phyloP scores from a whole-genome alignment of 2,888 invertebrate species.

The Dryocosmus kuriphilus region DNA sequence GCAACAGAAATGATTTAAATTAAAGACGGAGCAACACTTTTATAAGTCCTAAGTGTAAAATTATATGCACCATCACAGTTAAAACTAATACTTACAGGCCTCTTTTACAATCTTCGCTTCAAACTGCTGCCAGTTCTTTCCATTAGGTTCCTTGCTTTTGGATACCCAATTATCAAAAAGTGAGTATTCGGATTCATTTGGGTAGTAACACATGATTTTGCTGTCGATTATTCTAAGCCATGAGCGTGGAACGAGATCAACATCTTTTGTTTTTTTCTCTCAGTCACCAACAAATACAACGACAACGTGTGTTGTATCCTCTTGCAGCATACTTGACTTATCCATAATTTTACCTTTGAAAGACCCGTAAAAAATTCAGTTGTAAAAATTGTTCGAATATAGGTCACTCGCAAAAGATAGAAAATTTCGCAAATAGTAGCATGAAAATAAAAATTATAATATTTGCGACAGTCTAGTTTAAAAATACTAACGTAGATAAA shows the following conservation, averaged over 20 bases:
- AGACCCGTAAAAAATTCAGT: not conserved
- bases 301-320: not conserved
- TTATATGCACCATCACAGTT: not conserved
- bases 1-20: too few species aligned
- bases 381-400: not conserved
- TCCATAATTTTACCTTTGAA: not conserved
- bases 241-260: not conserved
- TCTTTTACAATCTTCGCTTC: not conserved
- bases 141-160: not conserved
- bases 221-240: not conserved
- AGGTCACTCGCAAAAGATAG: not conserved
- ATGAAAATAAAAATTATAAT: not conserved
- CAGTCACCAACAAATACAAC: not conserved
- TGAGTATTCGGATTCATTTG: not conserved
- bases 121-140: not conserved
- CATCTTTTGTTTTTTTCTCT: not conserved
- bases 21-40: not conserved
- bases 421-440: not conserved
- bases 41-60: not conserved
- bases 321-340: not conserved
- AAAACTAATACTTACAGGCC: not conserved
- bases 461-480: not conserved
- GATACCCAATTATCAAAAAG: not conserved
- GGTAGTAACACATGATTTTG: not conserved
- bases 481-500: not conserved